Percentiles rank a stretch among this genome's conserved stretches.
phyloP scores from a whole-genome alignment of 2,797 vertebrate species.

The Sphaeramia orbicularis region DNA sequence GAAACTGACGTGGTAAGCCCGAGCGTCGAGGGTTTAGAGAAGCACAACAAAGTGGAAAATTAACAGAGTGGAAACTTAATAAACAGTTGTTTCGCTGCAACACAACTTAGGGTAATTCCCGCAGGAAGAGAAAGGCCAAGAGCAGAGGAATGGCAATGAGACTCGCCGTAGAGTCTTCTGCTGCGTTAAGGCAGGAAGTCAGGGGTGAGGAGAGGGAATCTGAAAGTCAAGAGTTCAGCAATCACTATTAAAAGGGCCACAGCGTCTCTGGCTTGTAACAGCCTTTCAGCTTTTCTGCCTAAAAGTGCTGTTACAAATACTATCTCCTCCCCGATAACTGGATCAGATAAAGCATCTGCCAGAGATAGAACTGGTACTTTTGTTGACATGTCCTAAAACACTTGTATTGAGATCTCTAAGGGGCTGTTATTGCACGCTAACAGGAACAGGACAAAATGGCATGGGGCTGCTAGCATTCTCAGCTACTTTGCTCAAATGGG shows the following conservation, averaged over 20 bases:
- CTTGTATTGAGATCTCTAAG: conserved; percentile 60
- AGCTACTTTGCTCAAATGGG: conserved; percentile 78
- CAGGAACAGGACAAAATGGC: conserved; percentile 56
- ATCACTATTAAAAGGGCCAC: conserved; percentile 75
- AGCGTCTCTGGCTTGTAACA: conserved; percentile 64
- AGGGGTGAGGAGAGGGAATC: conserved; percentile 77
- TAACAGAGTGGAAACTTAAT: conserved; percentile 84
- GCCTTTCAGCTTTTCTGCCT: conserved; percentile 59
- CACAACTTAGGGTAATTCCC: conserved; percentile 75
- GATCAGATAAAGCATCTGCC: conserved; percentile 61
- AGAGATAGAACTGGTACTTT: conserved; percentile 49
- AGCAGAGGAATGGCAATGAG: conserved; percentile 68
- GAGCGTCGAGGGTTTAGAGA: conserved; percentile 59
- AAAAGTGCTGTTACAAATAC: conserved; percentile 59
- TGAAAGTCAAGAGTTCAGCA: conserved; percentile 80
- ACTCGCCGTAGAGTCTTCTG: conserved; percentile 50
- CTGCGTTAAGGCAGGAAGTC: conserved; percentile 79
- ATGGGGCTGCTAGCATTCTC: conserved; percentile 62
- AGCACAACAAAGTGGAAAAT: conserved; percentile 78
- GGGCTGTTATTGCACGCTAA: conserved; percentile 62
- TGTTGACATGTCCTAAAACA: conserved; percentile 72
- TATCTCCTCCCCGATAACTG: conserved; percentile 53
- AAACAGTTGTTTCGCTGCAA: conserved; percentile 79
- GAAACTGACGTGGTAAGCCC: conserved; percentile 20
- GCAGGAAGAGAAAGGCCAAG: conserved; percentile 78